Conservation (phyloP, 2,888 invertebrate species). For the Drosophila austrosaltans region DNA sequence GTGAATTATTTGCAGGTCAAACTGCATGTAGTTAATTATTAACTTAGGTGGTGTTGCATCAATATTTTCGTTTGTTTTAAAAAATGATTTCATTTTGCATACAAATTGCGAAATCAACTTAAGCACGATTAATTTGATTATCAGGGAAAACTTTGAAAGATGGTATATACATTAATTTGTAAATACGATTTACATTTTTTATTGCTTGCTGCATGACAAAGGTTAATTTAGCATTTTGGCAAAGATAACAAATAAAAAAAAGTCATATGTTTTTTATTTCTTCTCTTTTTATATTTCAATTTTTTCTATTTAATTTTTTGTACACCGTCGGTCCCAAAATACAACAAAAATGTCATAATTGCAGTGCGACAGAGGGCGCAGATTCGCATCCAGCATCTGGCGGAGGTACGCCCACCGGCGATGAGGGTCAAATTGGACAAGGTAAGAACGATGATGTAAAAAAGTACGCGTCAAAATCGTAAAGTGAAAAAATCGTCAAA, state of each 20-base stretch:
- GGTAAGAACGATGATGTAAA: conserved; percentile 85
- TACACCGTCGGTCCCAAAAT: neutral
- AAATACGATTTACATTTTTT: neutral
- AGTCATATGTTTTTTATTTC: neutral
- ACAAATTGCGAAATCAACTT: too few species aligned
- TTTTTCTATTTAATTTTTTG: conserved; percentile 2
- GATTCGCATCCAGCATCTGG: conserved; percentile 93
- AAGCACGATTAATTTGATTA: too few species aligned
- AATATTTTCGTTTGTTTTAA: too few species aligned
- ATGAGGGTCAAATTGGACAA: conserved; percentile 91
- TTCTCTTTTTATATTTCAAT: conserved; percentile 30
- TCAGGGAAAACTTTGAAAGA: too few species aligned
- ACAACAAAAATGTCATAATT: conserved; percentile 32
- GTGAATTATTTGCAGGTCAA: too few species aligned
- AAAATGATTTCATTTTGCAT: too few species aligned
- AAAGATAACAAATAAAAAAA: conserved; percentile 2
- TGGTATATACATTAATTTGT: neutral
- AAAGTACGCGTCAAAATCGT: conserved; percentile 78
- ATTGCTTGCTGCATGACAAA: neutral
- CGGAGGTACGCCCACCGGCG: conserved; percentile 89
- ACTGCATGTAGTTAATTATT: too few species aligned
- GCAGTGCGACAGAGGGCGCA: conserved; percentile 94
- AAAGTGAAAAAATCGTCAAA: conserved; percentile 54
- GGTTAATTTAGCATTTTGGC: conserved; percentile 3
- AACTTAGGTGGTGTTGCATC: too few species aligned